These are phyloP conservation scores for Fragum whitleyi DNA, from an alignment of 2,888 invertebrate species.

Conservation along the genomic window DNA sequence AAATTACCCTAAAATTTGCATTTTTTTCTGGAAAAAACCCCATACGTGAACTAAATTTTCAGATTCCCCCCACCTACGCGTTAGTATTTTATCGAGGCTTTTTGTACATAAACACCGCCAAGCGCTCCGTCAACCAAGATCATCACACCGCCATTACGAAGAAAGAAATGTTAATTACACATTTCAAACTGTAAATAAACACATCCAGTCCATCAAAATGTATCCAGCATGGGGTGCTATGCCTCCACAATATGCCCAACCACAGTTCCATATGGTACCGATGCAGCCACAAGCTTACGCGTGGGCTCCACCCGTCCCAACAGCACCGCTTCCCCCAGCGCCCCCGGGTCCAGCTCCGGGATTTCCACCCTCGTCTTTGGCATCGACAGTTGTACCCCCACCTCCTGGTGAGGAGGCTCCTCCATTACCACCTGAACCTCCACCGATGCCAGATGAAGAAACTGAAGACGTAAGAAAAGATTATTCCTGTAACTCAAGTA, in stretches of 20 bases:
- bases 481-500: neutral
- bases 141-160: neutral
- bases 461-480: slow-evolving; percentile 16
- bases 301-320: slow-evolving; percentile 23
- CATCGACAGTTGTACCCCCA: slow-evolving; percentile 68
- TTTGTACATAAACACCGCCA: neutral
- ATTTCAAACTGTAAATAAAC: neutral
- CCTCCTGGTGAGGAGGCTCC: slow-evolving; percentile 80
- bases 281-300: slow-evolving; percentile 49
- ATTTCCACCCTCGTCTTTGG: slow-evolving; percentile 63
- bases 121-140: neutral
- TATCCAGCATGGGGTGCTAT: slow-evolving; percentile 64
- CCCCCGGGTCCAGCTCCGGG: slow-evolving; percentile 67
- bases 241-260: slow-evolving; percentile 50
- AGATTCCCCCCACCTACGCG: no score
- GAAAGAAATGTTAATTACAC: slow-evolving; percentile 7
- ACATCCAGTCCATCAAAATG: slow-evolving; percentile 32
- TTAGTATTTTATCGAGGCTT: neutral
- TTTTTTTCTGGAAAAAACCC: no score
- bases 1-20: no score
- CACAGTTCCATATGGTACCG: slow-evolving; percentile 56
- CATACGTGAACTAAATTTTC: no score
- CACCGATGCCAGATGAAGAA: slow-evolving; percentile 70
- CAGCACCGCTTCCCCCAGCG: slow-evolving; percentile 39
- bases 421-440: slow-evolving; percentile 81